Percentiles rank a stretch among this genome's conserved stretches.
These are phyloP conservation scores for Drosophila trapezifrons DNA, from an alignment of 1,140 invertebrate genomes.

Conservation along the genomic window DNA sequence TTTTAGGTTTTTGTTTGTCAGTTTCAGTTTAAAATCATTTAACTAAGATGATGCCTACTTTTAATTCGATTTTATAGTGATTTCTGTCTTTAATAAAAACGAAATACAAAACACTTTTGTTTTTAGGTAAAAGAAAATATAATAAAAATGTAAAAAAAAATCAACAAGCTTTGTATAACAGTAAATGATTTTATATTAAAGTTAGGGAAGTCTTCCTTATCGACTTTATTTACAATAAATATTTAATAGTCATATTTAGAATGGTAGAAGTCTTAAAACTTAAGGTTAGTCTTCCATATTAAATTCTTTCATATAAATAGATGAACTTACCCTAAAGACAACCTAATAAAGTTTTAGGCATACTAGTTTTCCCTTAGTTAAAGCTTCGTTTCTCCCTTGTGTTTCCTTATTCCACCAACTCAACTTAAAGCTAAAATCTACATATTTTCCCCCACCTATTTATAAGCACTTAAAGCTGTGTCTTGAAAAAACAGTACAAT, in stretches of 20 bases:
- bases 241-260: not conserved
- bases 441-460: slow-evolving; percentile 24
- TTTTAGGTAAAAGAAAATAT: not conserved
- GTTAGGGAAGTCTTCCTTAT: not conserved
- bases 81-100: not conserved
- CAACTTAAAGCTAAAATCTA: slow-evolving; percentile 28
- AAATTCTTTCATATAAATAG: too few relatives aligned
- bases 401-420: too few relatives aligned
- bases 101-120: not conserved
- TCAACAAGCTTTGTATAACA: too few relatives aligned
- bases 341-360: not conserved
- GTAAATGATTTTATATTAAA: not conserved
- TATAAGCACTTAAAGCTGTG: slow-evolving; percentile 55
- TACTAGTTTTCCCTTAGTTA: not conserved
- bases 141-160: not conserved
- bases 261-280: not conserved
- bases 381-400: not conserved
- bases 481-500: slow-evolving; percentile 27
- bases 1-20: not conserved
- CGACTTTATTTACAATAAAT: not conserved
- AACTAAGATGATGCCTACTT: fast-evolving
- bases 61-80: not conserved
- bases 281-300: too few relatives aligned
- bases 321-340: too few relatives aligned
- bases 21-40: not conserved